Evolutionary conservation across 2,797 vertebrate species (phyloP), one percentile per base, ranked within the genome.

Genomic region (Pangasius djambal): DNA sequence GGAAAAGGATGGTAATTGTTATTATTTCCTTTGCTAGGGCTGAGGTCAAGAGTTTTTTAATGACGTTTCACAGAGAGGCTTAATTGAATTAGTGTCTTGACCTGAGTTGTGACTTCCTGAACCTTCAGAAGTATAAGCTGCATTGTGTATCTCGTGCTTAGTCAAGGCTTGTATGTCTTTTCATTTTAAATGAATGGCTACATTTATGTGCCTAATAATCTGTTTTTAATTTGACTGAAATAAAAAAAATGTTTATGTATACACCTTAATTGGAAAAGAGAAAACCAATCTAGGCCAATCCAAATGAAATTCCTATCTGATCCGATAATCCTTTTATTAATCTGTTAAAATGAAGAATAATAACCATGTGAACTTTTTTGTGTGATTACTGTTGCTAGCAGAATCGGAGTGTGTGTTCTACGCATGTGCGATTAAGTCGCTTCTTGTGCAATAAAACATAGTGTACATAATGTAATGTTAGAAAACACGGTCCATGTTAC

Each of bases 61-160:
- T 18, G 31, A 37, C 83, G n/a, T 83, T 59, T 88, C 40, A 61
- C 6, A 1, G 7, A 55, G 57, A 34, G 18, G 20, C 65, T 52
- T 37, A 87, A 74, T 34, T 74, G 77, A 88, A 89, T 84, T 69
- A 67, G 81, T 44, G 22, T 63, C 81, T 40, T 83, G 81, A 82
- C 59, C 59, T 8, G 20, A 18, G 22, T 44, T 63, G 15, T 83
- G 81, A 63, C 59, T 63, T 63, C 7, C 13, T 63, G 81, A 83
- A 16, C 13, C 57, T 44, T 8, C 13, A 9, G 6, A 63, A 83
- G 57, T 40, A 40, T 40, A 63, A 63, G 20, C 2, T 44, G 25
- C 57, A 7, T 83, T 63, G 12, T 15, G 22, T 61, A 63, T 61
- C 57, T 83, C 40, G 40, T 63, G 57, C 57, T 28, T 28, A 25